phyloP scores from a whole-genome alignment of 2,888 invertebrate species.

The Tetragonisca angustula region DNA sequence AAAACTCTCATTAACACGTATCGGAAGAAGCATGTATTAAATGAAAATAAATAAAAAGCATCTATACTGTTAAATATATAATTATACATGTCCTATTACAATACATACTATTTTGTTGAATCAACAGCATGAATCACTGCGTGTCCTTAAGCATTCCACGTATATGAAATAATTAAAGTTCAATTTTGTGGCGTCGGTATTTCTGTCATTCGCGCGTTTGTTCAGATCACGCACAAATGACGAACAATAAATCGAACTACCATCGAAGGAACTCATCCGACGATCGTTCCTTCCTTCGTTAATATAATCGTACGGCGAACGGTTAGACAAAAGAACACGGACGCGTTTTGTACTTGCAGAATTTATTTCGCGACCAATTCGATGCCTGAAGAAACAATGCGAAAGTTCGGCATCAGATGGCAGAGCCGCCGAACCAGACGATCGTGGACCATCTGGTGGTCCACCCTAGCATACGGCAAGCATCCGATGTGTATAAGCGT shows the following conservation, averaged over 20 bases:
- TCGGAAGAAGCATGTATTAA: too few species aligned
- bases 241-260: background rate
- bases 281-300: too few species aligned
- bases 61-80: background rate
- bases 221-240: background rate
- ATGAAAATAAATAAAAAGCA: background rate
- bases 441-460: conserved; percentile 79
- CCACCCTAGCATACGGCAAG: conserved; percentile 76
- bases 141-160: background rate
- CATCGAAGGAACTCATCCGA: background rate
- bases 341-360: conserved; percentile 21
- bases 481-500: conserved; percentile 65
- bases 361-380: conserved; percentile 61
- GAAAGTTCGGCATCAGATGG: conserved; percentile 73
- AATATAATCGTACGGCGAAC: background rate
- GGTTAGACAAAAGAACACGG: conserved; percentile 12
- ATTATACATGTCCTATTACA: background rate
- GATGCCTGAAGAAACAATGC: conserved; percentile 64
- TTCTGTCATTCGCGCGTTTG: background rate
- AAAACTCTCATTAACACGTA: background rate
- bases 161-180: conserved; percentile 4
- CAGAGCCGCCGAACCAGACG: conserved; percentile 61
- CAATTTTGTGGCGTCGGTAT: background rate
- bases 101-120: background rate
- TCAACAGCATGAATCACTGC: background rate